Conservation (phyloP, 2,888 invertebrate species). For the Diogma glabrata region DNA sequence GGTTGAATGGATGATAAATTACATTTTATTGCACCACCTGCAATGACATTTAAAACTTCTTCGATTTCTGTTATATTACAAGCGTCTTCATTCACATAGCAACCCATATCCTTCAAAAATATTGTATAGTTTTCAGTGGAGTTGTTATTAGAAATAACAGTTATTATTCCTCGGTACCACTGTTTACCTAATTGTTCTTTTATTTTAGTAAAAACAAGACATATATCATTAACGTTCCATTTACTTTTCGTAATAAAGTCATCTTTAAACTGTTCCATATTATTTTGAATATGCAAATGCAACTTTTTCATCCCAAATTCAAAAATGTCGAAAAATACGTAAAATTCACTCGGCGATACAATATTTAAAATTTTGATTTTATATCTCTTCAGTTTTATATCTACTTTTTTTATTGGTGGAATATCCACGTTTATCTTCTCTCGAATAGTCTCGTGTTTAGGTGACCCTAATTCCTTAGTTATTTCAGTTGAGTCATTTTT, state of each 20-base stretch:
- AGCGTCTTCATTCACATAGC: neutral
- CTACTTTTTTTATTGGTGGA: neutral
- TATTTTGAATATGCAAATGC: constrained; percentile 42
- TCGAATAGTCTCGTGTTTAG: no score
- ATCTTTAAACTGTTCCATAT: neutral
- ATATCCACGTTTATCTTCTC: no score
- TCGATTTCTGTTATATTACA: constrained; percentile 35
- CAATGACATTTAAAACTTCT: constrained; percentile 39
- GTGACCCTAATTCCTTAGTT: no score
- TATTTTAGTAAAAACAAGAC: constrained; percentile 37
- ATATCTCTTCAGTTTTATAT: neutral
- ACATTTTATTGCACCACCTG: constrained; percentile 51
- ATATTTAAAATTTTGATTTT: constrained; percentile 1
- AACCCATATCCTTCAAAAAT: constrained; percentile 50
- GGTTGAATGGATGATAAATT: constrained; percentile 58
- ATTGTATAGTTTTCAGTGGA: constrained; percentile 37
- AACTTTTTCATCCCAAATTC: constrained; percentile 38
- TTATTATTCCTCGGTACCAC: constrained; percentile 49
- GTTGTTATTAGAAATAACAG: constrained; percentile 32
- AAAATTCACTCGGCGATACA: constrained; percentile 43
- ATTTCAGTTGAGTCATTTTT: no score
- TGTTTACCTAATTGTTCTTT: constrained; percentile 38
- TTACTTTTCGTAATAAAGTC: constrained; percentile 15
- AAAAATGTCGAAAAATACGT: constrained; percentile 42
- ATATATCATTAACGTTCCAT: constrained; percentile 44